These are phyloP conservation scores for Bufo bufo DNA, from an alignment of 2,113 vertebrate genomes.

Conservation along the genomic window DNA sequence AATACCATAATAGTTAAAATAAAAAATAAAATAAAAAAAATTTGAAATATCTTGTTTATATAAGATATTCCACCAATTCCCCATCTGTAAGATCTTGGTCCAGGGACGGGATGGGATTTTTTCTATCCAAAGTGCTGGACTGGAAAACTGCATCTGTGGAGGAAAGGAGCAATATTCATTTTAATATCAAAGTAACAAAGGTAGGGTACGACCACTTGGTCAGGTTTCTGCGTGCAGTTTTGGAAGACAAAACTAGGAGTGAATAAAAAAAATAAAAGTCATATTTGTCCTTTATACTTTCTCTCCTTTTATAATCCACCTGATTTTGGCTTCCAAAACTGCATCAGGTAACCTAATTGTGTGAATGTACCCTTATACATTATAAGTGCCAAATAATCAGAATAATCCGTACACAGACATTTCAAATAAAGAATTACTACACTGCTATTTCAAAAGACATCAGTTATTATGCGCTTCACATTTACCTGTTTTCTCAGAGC, in stretches of 20 bases:
- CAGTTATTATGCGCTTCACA: neutral
- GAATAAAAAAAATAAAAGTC: too few relatives aligned
- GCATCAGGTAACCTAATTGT: too few relatives aligned
- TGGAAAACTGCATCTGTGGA: constrained; percentile 74
- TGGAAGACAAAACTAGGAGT: too few relatives aligned
- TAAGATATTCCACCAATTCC: constrained; percentile 85
- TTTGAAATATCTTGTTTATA: constrained; percentile 66
- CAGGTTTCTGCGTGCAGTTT: too few relatives aligned
- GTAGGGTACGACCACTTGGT: too few relatives aligned
- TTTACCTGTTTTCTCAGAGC: constrained; percentile 74
- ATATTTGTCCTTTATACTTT: too few relatives aligned
- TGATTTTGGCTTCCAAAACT: too few relatives aligned
- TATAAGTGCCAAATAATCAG: neutral
- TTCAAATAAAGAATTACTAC: neutral
- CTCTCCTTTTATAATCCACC: too few relatives aligned
- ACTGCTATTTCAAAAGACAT: neutral
- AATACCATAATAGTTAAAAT: constrained; percentile 36
- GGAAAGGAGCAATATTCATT: constrained; percentile 39
- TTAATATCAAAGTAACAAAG: neutral
- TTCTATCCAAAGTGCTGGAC: constrained; percentile 78
- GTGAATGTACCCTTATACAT: neutral
- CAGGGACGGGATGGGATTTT: constrained; percentile 70
- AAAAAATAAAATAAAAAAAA: constrained; percentile 9
- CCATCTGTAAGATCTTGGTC: constrained; percentile 77
- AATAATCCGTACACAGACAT: neutral